Percentiles rank a stretch among this genome's conserved stretches.
These are phyloP conservation scores for Peromyscus melanophrys DNA, from an alignment of 2,797 vertebrate species.

Conservation along the genomic window DNA sequence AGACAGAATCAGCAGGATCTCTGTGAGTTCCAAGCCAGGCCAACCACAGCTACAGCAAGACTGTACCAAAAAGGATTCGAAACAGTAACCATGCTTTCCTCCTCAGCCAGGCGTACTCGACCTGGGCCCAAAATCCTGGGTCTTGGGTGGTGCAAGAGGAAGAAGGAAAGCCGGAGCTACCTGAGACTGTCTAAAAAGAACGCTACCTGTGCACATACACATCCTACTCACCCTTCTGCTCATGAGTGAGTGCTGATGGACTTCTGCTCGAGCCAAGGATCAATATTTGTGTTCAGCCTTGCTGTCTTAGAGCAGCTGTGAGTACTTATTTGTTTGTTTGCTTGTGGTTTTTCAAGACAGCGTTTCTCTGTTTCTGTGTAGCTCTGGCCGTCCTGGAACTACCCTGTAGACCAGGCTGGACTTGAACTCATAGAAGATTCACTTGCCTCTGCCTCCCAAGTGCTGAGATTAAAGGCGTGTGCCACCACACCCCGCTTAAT, in stretches of 20 bases:
- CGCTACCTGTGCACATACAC: background rate
- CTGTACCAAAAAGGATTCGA: background rate
- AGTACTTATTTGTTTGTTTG: background rate
- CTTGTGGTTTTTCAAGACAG: background rate
- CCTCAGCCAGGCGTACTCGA: background rate
- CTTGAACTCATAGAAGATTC: background rate
- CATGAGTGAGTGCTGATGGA: background rate
- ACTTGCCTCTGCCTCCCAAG: background rate
- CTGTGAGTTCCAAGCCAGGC: background rate
- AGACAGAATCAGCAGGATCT: background rate
- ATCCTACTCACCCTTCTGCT: background rate
- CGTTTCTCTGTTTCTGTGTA: background rate
- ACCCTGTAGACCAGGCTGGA: background rate
- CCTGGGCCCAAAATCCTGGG: background rate
- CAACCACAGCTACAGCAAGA: background rate
- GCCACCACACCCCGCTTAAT: background rate
- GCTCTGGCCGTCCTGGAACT: background rate
- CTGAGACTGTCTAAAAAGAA: background rate
- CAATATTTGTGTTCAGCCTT: background rate
- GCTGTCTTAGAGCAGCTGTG: background rate
- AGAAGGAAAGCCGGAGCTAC: background rate
- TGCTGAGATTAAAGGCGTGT: background rate
- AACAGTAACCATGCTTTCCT: background rate
- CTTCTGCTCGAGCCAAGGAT: background rate
- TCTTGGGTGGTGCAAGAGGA: background rate